Base-by-base conservation (phyloP, 2,888 invertebrate genomes). In the Nephrotoma appendiculata region DNA sequence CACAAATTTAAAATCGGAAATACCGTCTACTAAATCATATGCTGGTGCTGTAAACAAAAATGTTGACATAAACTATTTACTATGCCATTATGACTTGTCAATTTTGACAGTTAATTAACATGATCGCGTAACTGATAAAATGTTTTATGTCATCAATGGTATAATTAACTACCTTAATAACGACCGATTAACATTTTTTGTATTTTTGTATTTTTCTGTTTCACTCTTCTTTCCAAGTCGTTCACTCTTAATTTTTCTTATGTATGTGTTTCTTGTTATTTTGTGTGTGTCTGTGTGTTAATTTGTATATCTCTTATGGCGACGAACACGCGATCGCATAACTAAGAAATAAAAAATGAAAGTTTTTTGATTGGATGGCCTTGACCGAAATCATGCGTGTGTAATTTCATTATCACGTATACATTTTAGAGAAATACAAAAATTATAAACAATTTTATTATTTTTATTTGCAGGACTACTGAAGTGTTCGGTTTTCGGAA, bases 401-500 rank as follows among this genome's bases (percentile, higher is more conserved):
- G 6, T 85, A 7, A 44, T 85, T 11, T 15, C 19, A 12, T 85
- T 43, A 42, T 15, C 57, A 83, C 15, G 83, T 41, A 19, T 19
- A 83, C 41, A 41, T 48, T 9, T 48, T 3, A 48, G 11, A 48
- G 48, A 3, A 12, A 48, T 4, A 83, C 11, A 83, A 83, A 83
- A 83, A 83, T 7, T 15, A 15, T 9, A 11, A 57, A 57, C 9
- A 15, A 57, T 15, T 83, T 83, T 83, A 42, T 9, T 2, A 12
- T 48, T 48, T 44, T 3, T 44, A 44, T 5, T 44, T 52, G n/a
- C 15, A 71, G 71, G 71, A 2, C 31, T 71, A 9, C 71, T 71
- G 0, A 90, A 71, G 9, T 19, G 71, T 71, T 71, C 71, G 19
- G 31, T 71, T 2, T 88, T 90, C 44, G 91, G 91, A 87, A 88